Percentiles rank a stretch among this genome's conserved stretches.
phyloP scores from a whole-genome alignment of 2,113 vertebrate genomes.

The Agapornis roseicollis region DNA sequence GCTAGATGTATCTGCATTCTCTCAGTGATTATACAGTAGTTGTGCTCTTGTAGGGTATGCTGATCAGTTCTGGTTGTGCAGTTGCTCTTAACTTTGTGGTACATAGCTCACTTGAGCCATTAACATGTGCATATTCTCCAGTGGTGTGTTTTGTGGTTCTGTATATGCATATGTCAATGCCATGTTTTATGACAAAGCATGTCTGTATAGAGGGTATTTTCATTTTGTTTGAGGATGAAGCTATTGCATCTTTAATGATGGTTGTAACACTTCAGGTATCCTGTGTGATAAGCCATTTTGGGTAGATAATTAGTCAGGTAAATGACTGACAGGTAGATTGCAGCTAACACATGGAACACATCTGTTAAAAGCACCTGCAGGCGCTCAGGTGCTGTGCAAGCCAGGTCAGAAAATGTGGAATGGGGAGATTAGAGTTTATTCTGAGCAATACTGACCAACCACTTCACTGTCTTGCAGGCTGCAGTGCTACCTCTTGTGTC shows the following conservation, averaged over 20 bases:
- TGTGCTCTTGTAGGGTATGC: background rate
- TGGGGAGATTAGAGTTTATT: background rate
- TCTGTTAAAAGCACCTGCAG: constrained; percentile 22
- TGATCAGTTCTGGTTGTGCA: background rate
- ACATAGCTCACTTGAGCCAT: background rate
- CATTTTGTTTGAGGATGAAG: background rate
- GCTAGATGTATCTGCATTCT: background rate
- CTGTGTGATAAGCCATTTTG: background rate
- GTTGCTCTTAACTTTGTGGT: background rate
- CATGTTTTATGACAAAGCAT: background rate
- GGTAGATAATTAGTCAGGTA: constrained; percentile 24
- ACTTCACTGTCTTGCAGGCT: background rate
- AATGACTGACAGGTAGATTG: constrained; percentile 42
- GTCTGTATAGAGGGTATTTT: background rate
- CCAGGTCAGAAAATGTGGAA: background rate
- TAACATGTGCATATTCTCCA: background rate
- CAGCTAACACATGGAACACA: background rate
- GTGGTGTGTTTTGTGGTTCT: background rate
- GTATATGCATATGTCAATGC: background rate
- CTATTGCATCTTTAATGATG: background rate
- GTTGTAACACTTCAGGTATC: background rate
- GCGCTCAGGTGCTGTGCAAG: background rate
- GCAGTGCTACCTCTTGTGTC: background rate
- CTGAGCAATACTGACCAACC: background rate
- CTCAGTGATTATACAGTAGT: background rate